A percentile compares a stretch with the other conserved stretches of the same genome.
These are phyloP conservation scores for Drosophila planitibia DNA, from an alignment of 2,888 invertebrate genomes.

Conservation along the genomic window DNA sequence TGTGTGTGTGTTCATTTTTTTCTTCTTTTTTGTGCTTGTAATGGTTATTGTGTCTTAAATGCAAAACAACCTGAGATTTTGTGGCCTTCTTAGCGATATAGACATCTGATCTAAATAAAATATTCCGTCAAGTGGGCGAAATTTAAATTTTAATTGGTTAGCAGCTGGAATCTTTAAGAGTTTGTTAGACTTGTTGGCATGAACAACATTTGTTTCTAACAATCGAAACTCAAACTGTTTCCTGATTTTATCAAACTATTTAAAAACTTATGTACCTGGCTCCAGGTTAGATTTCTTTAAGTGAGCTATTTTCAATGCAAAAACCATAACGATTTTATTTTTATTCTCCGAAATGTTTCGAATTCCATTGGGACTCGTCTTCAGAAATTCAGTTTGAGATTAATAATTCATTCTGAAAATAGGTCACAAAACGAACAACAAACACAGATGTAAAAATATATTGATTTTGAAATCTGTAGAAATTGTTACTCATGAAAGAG, in stretches of 20 bases:
- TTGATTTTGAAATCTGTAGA: background rate
- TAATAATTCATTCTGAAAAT: background rate
- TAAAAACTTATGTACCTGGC: background rate
- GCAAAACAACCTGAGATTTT: constrained; percentile 12
- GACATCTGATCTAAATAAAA: background rate
- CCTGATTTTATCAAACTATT: fast-evolving
- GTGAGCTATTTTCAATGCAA: background rate
- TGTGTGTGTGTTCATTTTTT: background rate
- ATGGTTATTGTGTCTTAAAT: constrained; percentile 44
- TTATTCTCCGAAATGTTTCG: background rate
- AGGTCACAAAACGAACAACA: background rate
- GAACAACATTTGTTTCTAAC: background rate
- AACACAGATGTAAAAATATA: background rate
- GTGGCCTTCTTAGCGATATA: background rate
- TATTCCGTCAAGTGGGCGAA: background rate
- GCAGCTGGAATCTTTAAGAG: background rate
- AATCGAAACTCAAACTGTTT: background rate
- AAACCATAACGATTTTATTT: background rate
- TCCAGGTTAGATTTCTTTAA: background rate
- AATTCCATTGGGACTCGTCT: background rate
- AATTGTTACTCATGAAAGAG: background rate
- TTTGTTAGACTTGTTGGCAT: background rate
- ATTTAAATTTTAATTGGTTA: background rate
- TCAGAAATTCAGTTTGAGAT: background rate
- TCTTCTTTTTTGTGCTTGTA: constrained; percentile 8